Evolutionary conservation across 1,140 invertebrate genomes (phyloP).

Genomic region (Mamestra configurata): DNA sequence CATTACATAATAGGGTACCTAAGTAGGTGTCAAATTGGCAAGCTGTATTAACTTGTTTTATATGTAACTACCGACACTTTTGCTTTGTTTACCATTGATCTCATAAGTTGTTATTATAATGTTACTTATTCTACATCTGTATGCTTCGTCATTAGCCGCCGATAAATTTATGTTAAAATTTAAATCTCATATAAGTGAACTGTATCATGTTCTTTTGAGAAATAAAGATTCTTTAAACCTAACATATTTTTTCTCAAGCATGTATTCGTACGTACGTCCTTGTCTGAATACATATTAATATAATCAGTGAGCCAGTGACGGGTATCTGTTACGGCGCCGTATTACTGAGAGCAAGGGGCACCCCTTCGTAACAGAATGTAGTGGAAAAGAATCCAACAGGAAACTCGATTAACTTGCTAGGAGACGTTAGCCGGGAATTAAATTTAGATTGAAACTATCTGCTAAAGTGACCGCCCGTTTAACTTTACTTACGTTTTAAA

Average conservation of each 20-base stretch:
- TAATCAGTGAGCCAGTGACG: slow-evolving; percentile 28
- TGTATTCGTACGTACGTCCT: not conserved
- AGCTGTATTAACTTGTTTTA: too few relatives aligned
- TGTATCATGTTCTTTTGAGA: too few relatives aligned
- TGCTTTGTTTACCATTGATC: too few relatives aligned
- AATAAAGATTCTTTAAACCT: too few relatives aligned
- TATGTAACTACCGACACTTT: too few relatives aligned
- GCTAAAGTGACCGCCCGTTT: slow-evolving; percentile 58
- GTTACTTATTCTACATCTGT: too few relatives aligned
- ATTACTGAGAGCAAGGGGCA: not conserved
- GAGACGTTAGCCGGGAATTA: slow-evolving; percentile 72
- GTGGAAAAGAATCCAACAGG: slow-evolving; percentile 72
- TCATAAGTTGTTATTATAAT: too few relatives aligned
- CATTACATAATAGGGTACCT: too few relatives aligned
- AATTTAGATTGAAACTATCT: slow-evolving; percentile 78
- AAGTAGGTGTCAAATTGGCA: too few relatives aligned
- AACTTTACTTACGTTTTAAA: slow-evolving; percentile 45
- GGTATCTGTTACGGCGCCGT: slow-evolving; percentile 48
- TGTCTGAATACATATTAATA: slow-evolving; percentile 26
- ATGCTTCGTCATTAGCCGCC: too few relatives aligned
- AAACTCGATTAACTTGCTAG: slow-evolving; percentile 77
- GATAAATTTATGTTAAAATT: too few relatives aligned
- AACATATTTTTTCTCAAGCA: not conserved
- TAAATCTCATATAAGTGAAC: too few relatives aligned
- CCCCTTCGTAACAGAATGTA: slow-evolving; percentile 51